Base-by-base conservation (phyloP, 2,113 vertebrate genomes). In the Lethenteron reissneri region DNA sequence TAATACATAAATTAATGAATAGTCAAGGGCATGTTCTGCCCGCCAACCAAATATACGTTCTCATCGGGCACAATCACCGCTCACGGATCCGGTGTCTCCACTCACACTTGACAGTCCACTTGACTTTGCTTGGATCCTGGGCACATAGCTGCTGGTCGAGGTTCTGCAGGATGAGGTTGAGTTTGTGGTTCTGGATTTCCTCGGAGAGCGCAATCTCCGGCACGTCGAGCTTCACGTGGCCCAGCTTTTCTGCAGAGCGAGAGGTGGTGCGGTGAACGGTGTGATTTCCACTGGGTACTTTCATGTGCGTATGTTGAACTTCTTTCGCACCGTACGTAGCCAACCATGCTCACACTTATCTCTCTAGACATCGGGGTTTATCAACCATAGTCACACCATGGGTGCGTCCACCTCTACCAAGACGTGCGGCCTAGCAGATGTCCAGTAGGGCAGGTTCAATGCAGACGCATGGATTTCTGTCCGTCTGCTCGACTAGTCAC, bases 41-140 rank as follows among this genome's bases (percentile, higher is more conserved):
- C 41, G 41, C 41, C 41, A 41, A 41, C 3, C 25, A 41, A 41
- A 41, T 41, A 7, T 1, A 41, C 41, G 41, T 41, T 41, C 41
- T 41, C 41, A 41, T 41, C 41, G 41, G 41, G 41, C 41, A 41
- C 4, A 41, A 41, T 41, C 41, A 41, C 41, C 6, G 41, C 41
- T 41, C 41, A 7, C 41, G 41, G 5, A 41, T 3, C 41, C 41
- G 6, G 2, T 41, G 71, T 71, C 70, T 60, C 62, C 77, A 83
- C 90, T 74, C 79, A 97, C 90, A 78, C 72, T 84, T 83, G 75
- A 88, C 75, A 2, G 76, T 84, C 92, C 92, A 96, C 76, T 82
- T 84, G 76, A 74, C 77, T 72, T 78, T 72, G 9, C n/a, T 76
- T 77, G 76, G 73, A 71, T 84, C 82, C 75, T 75, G 59, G 69